These are phyloP conservation scores for Oscheius onirici DNA, from an alignment of 2,888 invertebrate genomes.

Conservation along the genomic window DNA sequence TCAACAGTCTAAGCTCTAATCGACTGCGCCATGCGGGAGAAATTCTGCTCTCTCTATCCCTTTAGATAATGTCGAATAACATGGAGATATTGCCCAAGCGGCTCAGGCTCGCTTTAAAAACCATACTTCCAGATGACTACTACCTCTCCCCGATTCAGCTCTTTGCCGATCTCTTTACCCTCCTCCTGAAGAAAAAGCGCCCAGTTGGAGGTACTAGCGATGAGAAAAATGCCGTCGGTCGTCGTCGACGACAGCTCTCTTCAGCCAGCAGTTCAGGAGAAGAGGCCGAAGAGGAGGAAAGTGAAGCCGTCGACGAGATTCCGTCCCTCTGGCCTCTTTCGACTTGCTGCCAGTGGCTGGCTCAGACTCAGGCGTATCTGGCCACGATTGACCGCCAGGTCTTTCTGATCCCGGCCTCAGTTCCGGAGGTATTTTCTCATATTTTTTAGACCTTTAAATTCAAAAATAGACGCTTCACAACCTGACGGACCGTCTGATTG, in stretches of 20 bases:
- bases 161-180: slow-evolving; percentile 12
- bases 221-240: not conserved
- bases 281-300: not conserved
- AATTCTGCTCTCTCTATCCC: too few species aligned
- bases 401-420: slow-evolving; percentile 21
- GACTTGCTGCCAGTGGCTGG: slow-evolving; percentile 23
- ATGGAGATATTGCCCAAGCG: too few species aligned
- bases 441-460: slow-evolving; percentile 4
- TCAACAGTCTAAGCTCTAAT: too few species aligned
- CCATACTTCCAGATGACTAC: slow-evolving; percentile 27
- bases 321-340: slow-evolving; percentile 21
- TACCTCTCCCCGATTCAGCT: slow-evolving; percentile 1
- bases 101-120: too few species aligned
- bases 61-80: too few species aligned
- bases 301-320: not conserved
- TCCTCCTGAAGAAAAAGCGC: not conserved
- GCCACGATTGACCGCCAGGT: not conserved
- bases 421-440: not conserved
- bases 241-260: slow-evolving; percentile 16
- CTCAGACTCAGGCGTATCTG: not conserved
- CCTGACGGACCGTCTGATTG: slow-evolving; percentile 19
- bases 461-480: not conserved
- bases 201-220: not conserved
- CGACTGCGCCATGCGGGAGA: too few species aligned
- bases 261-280: not conserved